These are phyloP conservation scores for Melangyna quadrimaculata DNA, from an alignment of 2,888 invertebrate genomes.

Conservation along the genomic window DNA sequence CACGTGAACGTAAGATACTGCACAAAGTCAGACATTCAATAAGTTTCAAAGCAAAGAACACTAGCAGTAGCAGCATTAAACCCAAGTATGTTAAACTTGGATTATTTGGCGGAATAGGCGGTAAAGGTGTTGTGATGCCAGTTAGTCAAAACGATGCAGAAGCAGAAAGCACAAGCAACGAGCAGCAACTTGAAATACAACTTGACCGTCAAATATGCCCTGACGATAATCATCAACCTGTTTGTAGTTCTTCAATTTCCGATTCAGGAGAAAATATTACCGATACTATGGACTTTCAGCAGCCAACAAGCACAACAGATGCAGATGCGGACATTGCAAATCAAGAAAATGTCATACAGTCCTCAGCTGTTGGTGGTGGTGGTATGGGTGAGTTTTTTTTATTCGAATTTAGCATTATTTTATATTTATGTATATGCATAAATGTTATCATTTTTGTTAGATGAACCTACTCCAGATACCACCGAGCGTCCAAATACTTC, in stretches of 20 bases:
- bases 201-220: neutral
- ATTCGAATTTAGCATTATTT: neutral
- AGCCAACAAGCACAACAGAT: constrained; percentile 55
- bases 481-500: constrained; percentile 10
- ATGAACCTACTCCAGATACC: constrained; percentile 53
- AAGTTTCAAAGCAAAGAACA: constrained; percentile 28
- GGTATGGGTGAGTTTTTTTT: constrained; percentile 31
- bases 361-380: constrained; percentile 5
- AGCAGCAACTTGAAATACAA: constrained; percentile 21
- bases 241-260: constrained; percentile 29
- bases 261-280: constrained; percentile 31
- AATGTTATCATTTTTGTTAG: neutral
- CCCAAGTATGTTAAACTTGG: constrained; percentile 76
- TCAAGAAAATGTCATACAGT: constrained; percentile 49
- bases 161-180: constrained; percentile 47
- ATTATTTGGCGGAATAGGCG: constrained; percentile 72
- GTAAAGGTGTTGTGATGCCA: constrained; percentile 55
- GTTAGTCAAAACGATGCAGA: constrained; percentile 49
- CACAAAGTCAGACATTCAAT: neutral
- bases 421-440: too few relatives aligned
- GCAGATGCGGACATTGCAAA: constrained; percentile 32
- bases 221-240: constrained; percentile 49
- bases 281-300: constrained; percentile 47
- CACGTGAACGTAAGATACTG: neutral
- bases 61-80: constrained; percentile 28